These are phyloP conservation scores for Arrhamphus sclerolepis DNA, from an alignment of 2,797 vertebrate genomes.

Conservation along the genomic window DNA sequence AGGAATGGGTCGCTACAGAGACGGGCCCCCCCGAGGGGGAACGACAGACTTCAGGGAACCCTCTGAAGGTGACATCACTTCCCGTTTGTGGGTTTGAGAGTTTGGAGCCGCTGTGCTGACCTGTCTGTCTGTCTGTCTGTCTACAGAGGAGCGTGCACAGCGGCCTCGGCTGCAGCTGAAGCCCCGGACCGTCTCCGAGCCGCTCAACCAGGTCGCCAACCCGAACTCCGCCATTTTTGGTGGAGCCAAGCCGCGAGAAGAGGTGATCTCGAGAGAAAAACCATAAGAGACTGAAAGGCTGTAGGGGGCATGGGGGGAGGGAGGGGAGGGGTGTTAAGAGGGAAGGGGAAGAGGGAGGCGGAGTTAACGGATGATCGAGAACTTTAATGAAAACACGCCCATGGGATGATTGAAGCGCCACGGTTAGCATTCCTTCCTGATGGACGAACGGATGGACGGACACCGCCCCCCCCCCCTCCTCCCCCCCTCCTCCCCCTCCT, in stretches of 20 bases:
- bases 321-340: background rate
- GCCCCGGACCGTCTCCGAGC: slow-evolving; percentile 92
- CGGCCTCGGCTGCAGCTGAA: slow-evolving; percentile 96
- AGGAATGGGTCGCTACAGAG: slow-evolving; percentile 87
- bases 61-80: slow-evolving; percentile 86
- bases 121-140: slow-evolving; percentile 15
- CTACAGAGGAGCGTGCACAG: slow-evolving; percentile 95
- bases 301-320: slow-evolving; percentile 13
- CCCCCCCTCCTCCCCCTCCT: slow-evolving; percentile 41
- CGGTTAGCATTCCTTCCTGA: slow-evolving; percentile 84
- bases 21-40: slow-evolving; percentile 87
- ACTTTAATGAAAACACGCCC: slow-evolving; percentile 59
- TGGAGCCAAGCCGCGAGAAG: slow-evolving; percentile 95
- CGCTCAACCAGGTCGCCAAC: slow-evolving; percentile 99
- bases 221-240: slow-evolving; percentile 98
- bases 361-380: background rate
- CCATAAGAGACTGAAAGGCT: slow-evolving; percentile 80
- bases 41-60: slow-evolving; percentile 95
- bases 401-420: slow-evolving; percentile 72
- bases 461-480: slow-evolving; percentile 57
- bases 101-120: no score
- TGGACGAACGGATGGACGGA: slow-evolving; percentile 76
- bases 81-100: background rate
- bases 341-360: slow-evolving; percentile 14
- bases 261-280: slow-evolving; percentile 89